Evolutionary conservation across 2,888 invertebrate genomes (phyloP).

Genomic region (Cinara cedri): DNA sequence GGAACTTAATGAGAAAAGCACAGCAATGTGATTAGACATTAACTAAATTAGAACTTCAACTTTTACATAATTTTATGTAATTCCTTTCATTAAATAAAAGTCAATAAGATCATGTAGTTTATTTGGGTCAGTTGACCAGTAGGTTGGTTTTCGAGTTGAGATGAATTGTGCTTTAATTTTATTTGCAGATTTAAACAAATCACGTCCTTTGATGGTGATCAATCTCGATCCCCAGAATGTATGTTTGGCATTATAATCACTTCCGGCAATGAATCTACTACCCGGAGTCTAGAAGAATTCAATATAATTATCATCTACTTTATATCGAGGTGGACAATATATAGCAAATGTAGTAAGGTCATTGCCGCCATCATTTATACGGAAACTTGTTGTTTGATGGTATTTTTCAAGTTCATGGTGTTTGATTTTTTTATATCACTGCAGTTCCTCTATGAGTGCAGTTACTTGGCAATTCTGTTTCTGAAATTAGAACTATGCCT

Average conservation of each 20-base stretch:
- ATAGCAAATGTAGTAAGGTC: too few species aligned
- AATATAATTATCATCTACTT: too few species aligned
- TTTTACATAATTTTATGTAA: neutral
- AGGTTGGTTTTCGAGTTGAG: too few species aligned
- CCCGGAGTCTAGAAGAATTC: too few species aligned
- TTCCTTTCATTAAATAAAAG: neutral
- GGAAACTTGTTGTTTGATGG: neutral
- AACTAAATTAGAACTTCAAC: neutral
- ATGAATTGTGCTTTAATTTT: too few species aligned
- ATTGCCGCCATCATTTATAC: too few species aligned
- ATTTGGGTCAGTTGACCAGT: neutral
- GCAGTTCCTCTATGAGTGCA: neutral
- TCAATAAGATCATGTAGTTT: neutral
- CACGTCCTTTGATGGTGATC: too few species aligned
- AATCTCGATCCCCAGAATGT: too few species aligned
- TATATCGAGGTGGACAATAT: too few species aligned
- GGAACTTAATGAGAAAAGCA: neutral
- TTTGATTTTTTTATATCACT: neutral
- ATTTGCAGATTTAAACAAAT: too few species aligned
- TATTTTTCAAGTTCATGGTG: slow-evolving; percentile 3
- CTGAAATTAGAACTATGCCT: neutral
- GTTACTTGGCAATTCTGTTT: neutral
- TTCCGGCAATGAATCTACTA: too few species aligned
- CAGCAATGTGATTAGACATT: neutral
- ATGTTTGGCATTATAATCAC: too few species aligned